phyloP scores from a whole-genome alignment of 2,797 vertebrate genomes.

The Bryconaethiops microstoma region DNA sequence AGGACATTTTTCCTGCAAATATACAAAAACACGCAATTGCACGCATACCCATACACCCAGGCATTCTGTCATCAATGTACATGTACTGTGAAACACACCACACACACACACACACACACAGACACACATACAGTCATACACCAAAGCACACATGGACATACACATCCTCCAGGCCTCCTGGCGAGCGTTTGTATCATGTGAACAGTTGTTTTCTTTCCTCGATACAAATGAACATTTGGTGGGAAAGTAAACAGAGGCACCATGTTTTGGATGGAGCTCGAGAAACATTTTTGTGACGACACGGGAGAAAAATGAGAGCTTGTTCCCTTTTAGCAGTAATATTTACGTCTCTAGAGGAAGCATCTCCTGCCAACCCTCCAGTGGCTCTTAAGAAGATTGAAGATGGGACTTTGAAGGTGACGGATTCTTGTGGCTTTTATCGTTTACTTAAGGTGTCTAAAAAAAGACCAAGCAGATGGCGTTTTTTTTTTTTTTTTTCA shows the following conservation, averaged over 20 bases:
- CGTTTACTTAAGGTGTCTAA: background rate
- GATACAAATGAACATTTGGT: constrained; percentile 30
- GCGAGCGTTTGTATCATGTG: background rate
- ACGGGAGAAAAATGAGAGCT: constrained; percentile 38
- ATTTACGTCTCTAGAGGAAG: constrained; percentile 67
- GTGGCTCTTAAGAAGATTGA: constrained; percentile 28
- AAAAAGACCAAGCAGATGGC: background rate
- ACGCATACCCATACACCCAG: background rate
- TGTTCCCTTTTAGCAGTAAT: constrained; percentile 59
- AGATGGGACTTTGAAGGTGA: constrained; percentile 22
- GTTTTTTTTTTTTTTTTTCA: background rate
- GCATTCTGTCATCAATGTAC: background rate
- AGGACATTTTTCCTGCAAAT: background rate
- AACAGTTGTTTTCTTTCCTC: constrained; percentile 29
- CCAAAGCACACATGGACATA: constrained; percentile 1
- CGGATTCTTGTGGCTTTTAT: background rate
- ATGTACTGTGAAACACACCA: background rate
- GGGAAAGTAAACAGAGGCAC: constrained; percentile 49
- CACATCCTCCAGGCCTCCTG: constrained; percentile 5
- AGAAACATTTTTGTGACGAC: constrained; percentile 48
- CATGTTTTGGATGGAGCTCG: constrained; percentile 46
- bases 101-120: constrained; percentile 18
- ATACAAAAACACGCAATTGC: background rate
- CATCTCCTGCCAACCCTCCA: constrained; percentile 36
- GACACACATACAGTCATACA: constrained; percentile 5